Evolutionary conservation across 2,888 invertebrate genomes (phyloP).

Genomic region (Eumacrocentrus americanus): DNA sequence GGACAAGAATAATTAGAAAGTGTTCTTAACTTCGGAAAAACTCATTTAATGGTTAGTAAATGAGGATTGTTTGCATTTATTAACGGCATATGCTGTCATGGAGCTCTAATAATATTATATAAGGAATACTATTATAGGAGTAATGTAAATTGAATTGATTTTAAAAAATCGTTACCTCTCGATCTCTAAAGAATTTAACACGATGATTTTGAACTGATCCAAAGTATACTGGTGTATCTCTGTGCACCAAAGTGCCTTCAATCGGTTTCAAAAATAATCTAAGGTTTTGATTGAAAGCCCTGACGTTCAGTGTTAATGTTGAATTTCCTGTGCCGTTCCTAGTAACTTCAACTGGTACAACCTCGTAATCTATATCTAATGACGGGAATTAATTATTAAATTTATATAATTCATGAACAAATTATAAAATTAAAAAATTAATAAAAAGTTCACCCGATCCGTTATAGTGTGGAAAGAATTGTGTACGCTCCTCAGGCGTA

Average conservation of each 20-base stretch:
- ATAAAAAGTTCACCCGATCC: too few relatives aligned
- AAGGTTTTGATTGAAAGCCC: not conserved
- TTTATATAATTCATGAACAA: not conserved
- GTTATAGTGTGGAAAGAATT: not conserved
- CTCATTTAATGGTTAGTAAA: too few relatives aligned
- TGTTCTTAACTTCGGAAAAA: too few relatives aligned
- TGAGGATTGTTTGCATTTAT: too few relatives aligned
- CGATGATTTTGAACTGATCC: not conserved
- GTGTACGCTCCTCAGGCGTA: not conserved
- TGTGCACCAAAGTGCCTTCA: not conserved
- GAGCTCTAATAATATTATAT: too few relatives aligned
- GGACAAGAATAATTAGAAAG: too few relatives aligned
- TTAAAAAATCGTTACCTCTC: not conserved
- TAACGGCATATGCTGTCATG: too few relatives aligned
- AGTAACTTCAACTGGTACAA: not conserved
- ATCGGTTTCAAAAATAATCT: not conserved
- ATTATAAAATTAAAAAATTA: not conserved
- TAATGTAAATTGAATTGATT: not conserved
- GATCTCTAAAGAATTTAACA: not conserved
- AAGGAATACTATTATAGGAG: too few relatives aligned
- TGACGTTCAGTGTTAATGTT: not conserved
- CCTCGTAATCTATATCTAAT: too few relatives aligned
- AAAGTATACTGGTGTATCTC: not conserved
- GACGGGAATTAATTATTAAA: not conserved
- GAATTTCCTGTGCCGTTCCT: not conserved